Evolutionary conservation across 1,140 invertebrate species (phyloP).

Genomic region (Whitmania pigra): DNA sequence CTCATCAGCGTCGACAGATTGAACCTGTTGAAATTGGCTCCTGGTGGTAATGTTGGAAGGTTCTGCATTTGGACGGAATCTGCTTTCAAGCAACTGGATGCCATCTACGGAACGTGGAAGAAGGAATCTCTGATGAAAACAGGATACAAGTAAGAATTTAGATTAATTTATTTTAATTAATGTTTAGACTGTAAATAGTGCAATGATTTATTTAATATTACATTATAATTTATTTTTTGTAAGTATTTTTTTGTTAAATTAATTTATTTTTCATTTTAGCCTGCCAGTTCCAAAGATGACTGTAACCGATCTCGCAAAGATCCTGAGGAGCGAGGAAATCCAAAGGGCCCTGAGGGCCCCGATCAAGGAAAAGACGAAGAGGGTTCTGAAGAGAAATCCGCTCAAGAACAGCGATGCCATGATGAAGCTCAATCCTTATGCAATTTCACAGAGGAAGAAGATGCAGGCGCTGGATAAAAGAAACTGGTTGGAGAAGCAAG

Average conservation of each 20-base stretch:
- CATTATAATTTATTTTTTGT: too few species aligned
- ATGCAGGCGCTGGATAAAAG: slow-evolving; percentile 19
- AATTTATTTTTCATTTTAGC: slow-evolving; percentile 29
- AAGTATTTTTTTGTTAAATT: neutral
- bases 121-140: slow-evolving; percentile 73
- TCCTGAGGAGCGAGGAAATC: slow-evolving; percentile 90
- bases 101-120: slow-evolving; percentile 88
- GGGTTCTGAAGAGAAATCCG: slow-evolving; percentile 32
- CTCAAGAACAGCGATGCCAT: slow-evolving; percentile 68
- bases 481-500: slow-evolving; percentile 44
- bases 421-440: slow-evolving; percentile 71
- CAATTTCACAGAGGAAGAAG: slow-evolving; percentile 31
- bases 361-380: slow-evolving; percentile 38
- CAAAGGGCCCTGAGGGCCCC: slow-evolving; percentile 72
- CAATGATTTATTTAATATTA: neutral
- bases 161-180: slow-evolving; percentile 5
- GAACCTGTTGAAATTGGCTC: slow-evolving; percentile 88
- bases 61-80: slow-evolving; percentile 92
- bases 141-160: slow-evolving; percentile 59
- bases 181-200: neutral
- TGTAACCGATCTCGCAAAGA: slow-evolving; percentile 77
- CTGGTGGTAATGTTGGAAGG: slow-evolving; percentile 85
- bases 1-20: slow-evolving; percentile 80
- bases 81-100: slow-evolving; percentile 74
- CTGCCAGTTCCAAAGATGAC: slow-evolving; percentile 91